phyloP scores from a whole-genome alignment of 2,797 vertebrate species.

The Tauraco hartlaubi region DNA sequence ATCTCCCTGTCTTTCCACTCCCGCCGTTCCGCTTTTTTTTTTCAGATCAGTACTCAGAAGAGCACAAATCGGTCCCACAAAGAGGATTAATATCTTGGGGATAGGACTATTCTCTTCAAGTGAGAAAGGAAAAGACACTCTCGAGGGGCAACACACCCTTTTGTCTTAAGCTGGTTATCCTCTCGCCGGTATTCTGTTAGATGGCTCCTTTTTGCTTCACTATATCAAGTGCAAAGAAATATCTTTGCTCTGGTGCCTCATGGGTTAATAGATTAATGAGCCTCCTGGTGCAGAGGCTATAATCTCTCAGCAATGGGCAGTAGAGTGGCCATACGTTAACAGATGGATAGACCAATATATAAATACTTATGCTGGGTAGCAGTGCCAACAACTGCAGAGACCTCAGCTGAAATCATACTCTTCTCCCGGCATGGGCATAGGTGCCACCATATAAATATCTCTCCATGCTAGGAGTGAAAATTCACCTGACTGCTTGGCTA shows the following conservation, averaged over 20 bases:
- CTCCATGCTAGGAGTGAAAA: not conserved
- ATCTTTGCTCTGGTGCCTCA: not conserved
- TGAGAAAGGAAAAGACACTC: not conserved
- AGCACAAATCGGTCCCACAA: not conserved
- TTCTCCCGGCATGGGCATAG: not conserved
- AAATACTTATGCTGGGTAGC: constrained; percentile 6
- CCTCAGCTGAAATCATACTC: not conserved
- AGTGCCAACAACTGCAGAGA: not conserved
- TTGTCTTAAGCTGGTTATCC: not conserved
- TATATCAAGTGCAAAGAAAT: constrained; percentile 10
- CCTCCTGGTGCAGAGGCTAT: not conserved
- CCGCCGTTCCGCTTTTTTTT: not conserved
- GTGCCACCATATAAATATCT: not conserved
- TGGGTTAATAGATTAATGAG: constrained; percentile 30
- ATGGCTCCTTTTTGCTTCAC: not conserved
- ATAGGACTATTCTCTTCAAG: not conserved
- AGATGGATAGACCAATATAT: not conserved
- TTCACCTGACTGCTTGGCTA: not conserved
- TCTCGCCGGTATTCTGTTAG: not conserved
- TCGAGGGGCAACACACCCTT: not conserved
- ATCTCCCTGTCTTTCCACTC: not conserved
- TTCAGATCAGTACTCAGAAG: not conserved
- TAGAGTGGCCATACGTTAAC: not conserved
- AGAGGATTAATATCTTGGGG: not conserved
- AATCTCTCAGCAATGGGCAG: not conserved